These are phyloP conservation scores for Sabatieria punctata DNA, from an alignment of 2,888 invertebrate species.

Conservation along the genomic window DNA sequence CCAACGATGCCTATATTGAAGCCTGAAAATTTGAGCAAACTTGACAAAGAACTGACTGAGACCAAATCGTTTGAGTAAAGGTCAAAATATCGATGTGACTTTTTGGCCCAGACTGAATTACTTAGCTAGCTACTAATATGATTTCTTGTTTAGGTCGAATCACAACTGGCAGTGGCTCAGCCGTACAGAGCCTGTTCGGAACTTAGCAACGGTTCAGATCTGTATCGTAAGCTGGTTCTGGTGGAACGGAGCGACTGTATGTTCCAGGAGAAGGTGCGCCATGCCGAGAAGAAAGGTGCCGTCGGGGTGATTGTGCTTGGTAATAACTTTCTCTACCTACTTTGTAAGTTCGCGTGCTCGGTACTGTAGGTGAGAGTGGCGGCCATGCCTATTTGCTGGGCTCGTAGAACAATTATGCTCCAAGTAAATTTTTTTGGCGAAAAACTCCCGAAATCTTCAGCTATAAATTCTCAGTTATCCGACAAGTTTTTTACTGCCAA, in stretches of 20 bases:
- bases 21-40: too few relatives aligned
- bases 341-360: neutral
- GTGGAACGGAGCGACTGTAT: constrained; percentile 80
- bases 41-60: too few relatives aligned
- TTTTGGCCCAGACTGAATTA: too few relatives aligned
- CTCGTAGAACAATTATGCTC: neutral
- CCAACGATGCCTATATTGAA: too few relatives aligned
- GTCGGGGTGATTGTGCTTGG: constrained; percentile 58
- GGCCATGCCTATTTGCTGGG: neutral
- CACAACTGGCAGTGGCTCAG: constrained; percentile 46
- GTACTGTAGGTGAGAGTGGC: neutral
- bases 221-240: constrained; percentile 60
- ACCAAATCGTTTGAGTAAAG: too few relatives aligned
- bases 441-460: too few relatives aligned
- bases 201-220: constrained; percentile 43
- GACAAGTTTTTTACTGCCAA: too few relatives aligned
- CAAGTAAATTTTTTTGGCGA: neutral
- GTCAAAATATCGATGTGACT: too few relatives aligned
- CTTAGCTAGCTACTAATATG: too few relatives aligned
- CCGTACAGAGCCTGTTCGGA: constrained; percentile 50
- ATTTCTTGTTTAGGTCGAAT: constrained; percentile 45
- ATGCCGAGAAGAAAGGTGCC: constrained; percentile 62
- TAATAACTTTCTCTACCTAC: constrained; percentile 17
- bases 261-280: constrained; percentile 79
- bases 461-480: too few relatives aligned